Base-by-base conservation (phyloP, 23 tunicate species). In the Corella eumyota region DNA sequence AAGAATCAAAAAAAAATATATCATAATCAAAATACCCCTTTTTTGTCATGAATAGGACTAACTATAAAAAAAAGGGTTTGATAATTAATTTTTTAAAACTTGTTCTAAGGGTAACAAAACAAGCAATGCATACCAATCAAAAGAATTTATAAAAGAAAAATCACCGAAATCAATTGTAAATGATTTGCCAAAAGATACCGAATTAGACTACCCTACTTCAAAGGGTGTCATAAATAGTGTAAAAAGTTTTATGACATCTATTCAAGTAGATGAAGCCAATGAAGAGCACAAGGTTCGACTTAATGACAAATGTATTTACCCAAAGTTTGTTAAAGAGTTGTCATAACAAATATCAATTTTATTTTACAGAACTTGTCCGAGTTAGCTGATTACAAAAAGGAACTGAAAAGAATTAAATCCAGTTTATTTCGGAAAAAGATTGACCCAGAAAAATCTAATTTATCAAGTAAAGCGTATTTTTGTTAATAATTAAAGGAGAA, bases 191-290 rank as follows among this genome's bases (percentile, higher is more conserved):
- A n/a, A 51, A 19, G 23, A 51, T 25, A 7, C 57, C 15, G 57
- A 27, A 19, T 25, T 25, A 19, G 57, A 21, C 6, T 58, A 75
- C 25, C 73, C 82, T 15, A 24, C 60, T 25, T 30, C 59, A 36
- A 84, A 75, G 63, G 37, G 61, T 27, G 73, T 84, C 15, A 69
- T 84, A 4, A 84, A 65, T 72, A 75, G 94, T 48, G 82, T 84
- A n/a, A 75, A 84, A 56, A 84, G 94, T 72, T 84, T 84, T 45
- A 84, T 84, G 94, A 84, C 94, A 13, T 84, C 94, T 6, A 75
- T 84, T 25, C 83, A 83, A 34, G 68, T 75, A 34, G 94, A 84
- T 24, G 78, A 75, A 4, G 51, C 34, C 7, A 31, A 44, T 28
- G 81, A 75, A 17, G 59, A 64, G 45, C 45, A n/a, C n/a, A n/a